Conservation (phyloP, 1,140 invertebrate species). For the Asbolus verrucosus region DNA sequence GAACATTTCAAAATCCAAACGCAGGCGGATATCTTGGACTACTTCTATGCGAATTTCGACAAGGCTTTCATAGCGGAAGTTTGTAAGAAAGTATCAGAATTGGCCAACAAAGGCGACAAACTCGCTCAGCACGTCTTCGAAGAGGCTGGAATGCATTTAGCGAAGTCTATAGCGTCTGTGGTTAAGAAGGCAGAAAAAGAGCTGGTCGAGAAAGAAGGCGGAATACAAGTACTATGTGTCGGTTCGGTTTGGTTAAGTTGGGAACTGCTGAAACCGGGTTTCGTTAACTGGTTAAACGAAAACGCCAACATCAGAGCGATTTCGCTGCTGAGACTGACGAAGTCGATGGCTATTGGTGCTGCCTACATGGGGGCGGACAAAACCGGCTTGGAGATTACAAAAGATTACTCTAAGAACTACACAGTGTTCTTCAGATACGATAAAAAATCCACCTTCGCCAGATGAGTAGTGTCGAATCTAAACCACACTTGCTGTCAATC, state of each 20-base stretch:
- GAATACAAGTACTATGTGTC: conserved; percentile 89
- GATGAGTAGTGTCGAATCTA: not conserved
- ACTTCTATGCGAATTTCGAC: conserved; percentile 86
- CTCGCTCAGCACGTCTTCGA: conserved; percentile 80
- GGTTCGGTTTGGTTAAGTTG: conserved; percentile 98
- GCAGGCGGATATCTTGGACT: conserved; percentile 76
- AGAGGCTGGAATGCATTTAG: conserved; percentile 82
- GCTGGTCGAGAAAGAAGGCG: conserved; percentile 69
- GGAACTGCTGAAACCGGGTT: conserved; percentile 81
- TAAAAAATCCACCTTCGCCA: not conserved
- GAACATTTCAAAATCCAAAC: conserved; percentile 83
- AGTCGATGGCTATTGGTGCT: conserved; percentile 78
- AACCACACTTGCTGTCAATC: not conserved
- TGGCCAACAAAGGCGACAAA: conserved; percentile 78
- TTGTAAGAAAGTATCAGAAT: conserved; percentile 78
- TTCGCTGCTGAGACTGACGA: conserved; percentile 74
- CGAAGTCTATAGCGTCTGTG: conserved; percentile 79
- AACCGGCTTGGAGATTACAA: conserved; percentile 65
- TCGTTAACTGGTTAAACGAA: conserved; percentile 70
- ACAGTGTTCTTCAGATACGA: conserved; percentile 64
- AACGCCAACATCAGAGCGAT: conserved; percentile 69
- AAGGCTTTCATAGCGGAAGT: conserved; percentile 85
- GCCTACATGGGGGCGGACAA: conserved; percentile 79
- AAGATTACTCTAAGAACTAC: conserved; percentile 68
- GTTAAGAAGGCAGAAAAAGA: conserved; percentile 75